Base-by-base conservation (phyloP, 2,888 invertebrate genomes). In the Mantis religiosa region DNA sequence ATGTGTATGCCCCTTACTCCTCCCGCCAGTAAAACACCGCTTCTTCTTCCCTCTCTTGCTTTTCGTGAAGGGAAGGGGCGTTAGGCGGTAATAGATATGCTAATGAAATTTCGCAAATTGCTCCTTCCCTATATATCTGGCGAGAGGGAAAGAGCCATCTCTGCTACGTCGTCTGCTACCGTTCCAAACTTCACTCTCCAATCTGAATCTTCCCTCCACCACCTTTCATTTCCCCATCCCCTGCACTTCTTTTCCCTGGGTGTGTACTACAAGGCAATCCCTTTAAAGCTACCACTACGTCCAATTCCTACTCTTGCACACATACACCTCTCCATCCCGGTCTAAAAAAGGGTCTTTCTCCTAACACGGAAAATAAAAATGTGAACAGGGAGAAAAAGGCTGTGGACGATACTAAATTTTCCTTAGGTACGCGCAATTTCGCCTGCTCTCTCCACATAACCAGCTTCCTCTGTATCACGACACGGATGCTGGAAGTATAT, bases 41-140 rank as follows among this genome's bases (percentile, higher is more conserved):
- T 85, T 27, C 90, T 89, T 88, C 84, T 88, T 84, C 86, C 84
- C 89, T 83, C 88, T 25, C 88, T 87, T 88, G 89, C 87, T 86
- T 81, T 89, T 86, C 84, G 87, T 28, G 47, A 28, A 81, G 30
- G 28, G 34, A 54, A 85, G 82, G 89, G 90, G 90, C 89, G 90
- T 90, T 90, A 89, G 90, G 89, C 90, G 90, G 91, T 91, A 91
- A 91, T 91, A 91, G 91, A 91, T 91, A 91, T 91, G 91, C 91
- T 91, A 91, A 91, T 91, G 91, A 91, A 91, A 91, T 91, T 91
- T 91, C 90, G 90, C 91, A 91, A 91, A 91, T 91, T 91, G 91
- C 91, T 91, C 90, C 90, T 90, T 90, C 87, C 89, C 82, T 82
- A 87, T 87, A 85, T 86, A 83, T 87, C 81, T 87, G 71, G 54